Base-by-base conservation (phyloP, 2,888 invertebrate species). In the Drepana falcataria region DNA sequence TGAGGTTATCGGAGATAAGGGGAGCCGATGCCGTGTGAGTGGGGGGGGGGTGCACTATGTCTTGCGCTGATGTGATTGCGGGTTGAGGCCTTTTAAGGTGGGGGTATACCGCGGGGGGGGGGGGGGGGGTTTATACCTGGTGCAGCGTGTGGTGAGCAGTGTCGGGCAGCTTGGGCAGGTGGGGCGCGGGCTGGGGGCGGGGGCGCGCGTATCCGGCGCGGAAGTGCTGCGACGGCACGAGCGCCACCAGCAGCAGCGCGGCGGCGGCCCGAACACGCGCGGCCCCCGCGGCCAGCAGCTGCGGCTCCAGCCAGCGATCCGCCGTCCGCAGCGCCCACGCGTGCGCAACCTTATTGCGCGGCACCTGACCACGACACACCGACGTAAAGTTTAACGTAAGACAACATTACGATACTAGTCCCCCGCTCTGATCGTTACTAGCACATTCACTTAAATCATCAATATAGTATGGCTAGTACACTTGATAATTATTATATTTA, bases 281-380 rank as follows among this genome's bases (percentile, higher is more conserved):
- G 75, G 97, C 97, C 58, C 93, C 93, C 69, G 97, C 96, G 4
- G 95, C 96, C 58, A 98, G 93, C 57, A 98, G 92, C 82, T 96
- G 98, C 63, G 95, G 94, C 79, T 98, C 98, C 55, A 98, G 93
- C 98, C 98, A 98, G 35, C 94, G 95, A 64, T 97, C 97, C 68
- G 97, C 94, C n/a, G 96, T 96, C 68, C 95, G 95, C n/a, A 98
- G 90, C 9, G 97, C 97, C 96, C 97, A 98, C 51, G 95, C 94
- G 83, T 97, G 97, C 0, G 97, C 97, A 52, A 96, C 93, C 79
- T 97, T 96, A 86, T 97, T 98, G 58, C 97, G 93, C 0, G 97
- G 95, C 1, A 94, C 94, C 91, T 76, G 78, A 5, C n/a, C n/a
- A n/a, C n/a, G n/a, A n/a, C n/a, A n/a, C n/a, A n/a, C n/a, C n/a